Evolutionary conservation across 2,888 invertebrate genomes (phyloP).

Genomic region (Cremastinae sp.): DNA sequence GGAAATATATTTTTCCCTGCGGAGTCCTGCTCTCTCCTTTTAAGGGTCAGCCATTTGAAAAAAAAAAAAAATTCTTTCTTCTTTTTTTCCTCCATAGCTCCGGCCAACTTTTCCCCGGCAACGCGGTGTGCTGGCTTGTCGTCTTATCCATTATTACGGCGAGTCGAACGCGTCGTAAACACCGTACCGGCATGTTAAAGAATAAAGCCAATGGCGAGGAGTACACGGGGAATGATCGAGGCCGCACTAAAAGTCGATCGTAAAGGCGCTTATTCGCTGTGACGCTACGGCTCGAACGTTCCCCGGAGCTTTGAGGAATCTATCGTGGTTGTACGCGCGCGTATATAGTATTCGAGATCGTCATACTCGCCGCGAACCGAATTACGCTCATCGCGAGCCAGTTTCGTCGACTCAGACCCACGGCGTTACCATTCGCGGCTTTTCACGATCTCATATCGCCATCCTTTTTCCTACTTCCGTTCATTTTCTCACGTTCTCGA

Average conservation of each 20-base stretch:
- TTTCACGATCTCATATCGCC: slow-evolving; percentile 7
- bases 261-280: slow-evolving; percentile 38
- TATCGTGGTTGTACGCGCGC: slow-evolving; percentile 35
- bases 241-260: slow-evolving; percentile 54
- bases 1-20: slow-evolving; percentile 36
- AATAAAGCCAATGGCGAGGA: slow-evolving; percentile 22
- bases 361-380: background rate
- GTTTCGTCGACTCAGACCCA: background rate
- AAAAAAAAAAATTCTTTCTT: too few species aligned
- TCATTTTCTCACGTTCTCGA: slow-evolving; percentile 48
- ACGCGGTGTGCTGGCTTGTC: too few species aligned
- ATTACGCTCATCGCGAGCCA: slow-evolving; percentile 14
- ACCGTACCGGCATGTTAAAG: slow-evolving; percentile 43
- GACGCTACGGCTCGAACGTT: background rate
- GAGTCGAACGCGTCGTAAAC: slow-evolving; percentile 53
- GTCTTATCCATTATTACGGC: slow-evolving; percentile 53
- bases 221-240: slow-evolving; percentile 46
- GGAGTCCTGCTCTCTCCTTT: slow-evolving; percentile 51
- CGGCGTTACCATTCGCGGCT: slow-evolving; percentile 34
- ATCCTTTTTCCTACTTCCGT: slow-evolving; percentile 4
- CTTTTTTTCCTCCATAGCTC: background rate
- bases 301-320: background rate
- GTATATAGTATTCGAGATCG: too few species aligned
- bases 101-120: background rate
- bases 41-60: slow-evolving; percentile 45